A percentile compares a stretch with the other conserved stretches of the same genome.
Evolutionary conservation across 64 coral and sea anemone species (phyloP).

Genomic region (Pachyseris speciosa): DNA sequence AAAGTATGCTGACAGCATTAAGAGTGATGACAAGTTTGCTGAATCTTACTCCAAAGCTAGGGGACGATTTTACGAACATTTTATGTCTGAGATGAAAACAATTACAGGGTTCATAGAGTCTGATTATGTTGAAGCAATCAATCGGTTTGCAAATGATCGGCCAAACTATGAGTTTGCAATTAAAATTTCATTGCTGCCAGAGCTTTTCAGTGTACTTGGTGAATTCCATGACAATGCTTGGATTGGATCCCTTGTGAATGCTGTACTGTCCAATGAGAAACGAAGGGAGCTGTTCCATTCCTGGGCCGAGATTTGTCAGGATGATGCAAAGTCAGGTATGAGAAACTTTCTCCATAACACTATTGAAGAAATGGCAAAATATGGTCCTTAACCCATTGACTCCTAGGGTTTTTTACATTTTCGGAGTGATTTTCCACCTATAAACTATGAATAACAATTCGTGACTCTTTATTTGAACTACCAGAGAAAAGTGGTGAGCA

Average conservation of each 20-base stretch:
- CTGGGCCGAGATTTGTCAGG: background rate
- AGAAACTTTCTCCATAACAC: background rate
- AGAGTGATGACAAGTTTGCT: background rate
- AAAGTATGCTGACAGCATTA: slow-evolving; percentile 26
- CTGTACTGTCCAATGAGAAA: slow-evolving; percentile 7
- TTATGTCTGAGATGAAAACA: slow-evolving; percentile 1
- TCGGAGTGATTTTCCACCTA: too few species aligned
- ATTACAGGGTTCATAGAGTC: slow-evolving; percentile 11
- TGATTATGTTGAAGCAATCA: slow-evolving; percentile 22
- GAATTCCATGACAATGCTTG: slow-evolving; percentile 35
- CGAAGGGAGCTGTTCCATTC: slow-evolving; percentile 13
- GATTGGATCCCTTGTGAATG: slow-evolving; percentile 21
- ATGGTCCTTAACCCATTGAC: too few species aligned
- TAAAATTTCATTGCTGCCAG: slow-evolving; percentile 38
- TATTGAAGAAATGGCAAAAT: too few species aligned
- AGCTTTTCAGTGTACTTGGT: slow-evolving; percentile 7
- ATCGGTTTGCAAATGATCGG: background rate
- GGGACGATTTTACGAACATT: slow-evolving; percentile 16
- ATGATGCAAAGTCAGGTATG: background rate
- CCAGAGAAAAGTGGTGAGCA: too few species aligned
- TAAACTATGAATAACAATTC: too few species aligned
- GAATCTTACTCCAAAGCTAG: slow-evolving; percentile 15
- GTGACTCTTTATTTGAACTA: too few species aligned
- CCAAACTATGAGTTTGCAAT: slow-evolving; percentile 34
- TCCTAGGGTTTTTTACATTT: too few species aligned